Conservation (phyloP, 2,113 vertebrate genomes). For the Eulemur rufifrons region DNA sequence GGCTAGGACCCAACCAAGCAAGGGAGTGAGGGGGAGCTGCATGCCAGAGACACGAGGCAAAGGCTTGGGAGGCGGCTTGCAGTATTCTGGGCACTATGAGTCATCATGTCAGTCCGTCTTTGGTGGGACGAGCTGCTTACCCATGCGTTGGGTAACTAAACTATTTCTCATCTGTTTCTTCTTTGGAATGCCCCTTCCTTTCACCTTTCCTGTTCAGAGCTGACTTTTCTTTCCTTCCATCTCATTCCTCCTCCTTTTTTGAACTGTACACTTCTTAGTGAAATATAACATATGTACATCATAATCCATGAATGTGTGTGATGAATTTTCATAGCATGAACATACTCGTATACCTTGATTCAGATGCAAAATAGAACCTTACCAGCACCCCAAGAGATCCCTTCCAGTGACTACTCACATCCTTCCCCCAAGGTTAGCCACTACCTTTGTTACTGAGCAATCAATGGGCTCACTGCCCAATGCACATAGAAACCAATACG, state of each 20-base stretch:
- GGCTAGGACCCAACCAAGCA: background rate
- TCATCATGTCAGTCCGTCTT: background rate
- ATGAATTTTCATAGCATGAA: background rate
- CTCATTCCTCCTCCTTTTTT: background rate
- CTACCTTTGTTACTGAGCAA: too few species aligned
- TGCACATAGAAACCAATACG: too few species aligned
- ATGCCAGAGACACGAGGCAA: background rate
- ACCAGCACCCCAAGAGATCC: background rate
- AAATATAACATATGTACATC: background rate
- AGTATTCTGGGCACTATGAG: background rate
- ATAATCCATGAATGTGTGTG: background rate
- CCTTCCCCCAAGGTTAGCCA: background rate
- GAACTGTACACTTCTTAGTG: background rate
- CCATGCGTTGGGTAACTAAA: background rate
- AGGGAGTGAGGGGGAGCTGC: rapidly evolving
- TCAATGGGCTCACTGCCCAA: too few species aligned
- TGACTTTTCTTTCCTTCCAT: background rate
- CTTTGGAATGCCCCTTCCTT: background rate
- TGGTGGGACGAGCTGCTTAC: background rate
- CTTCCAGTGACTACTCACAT: background rate
- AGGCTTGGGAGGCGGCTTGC: background rate
- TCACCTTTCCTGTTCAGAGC: background rate
- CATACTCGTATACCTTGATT: background rate
- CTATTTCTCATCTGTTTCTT: background rate
- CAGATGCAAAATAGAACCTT: background rate